Conservation (phyloP, 2,888 invertebrate genomes). For the Tricholauxania praeusta region DNA sequence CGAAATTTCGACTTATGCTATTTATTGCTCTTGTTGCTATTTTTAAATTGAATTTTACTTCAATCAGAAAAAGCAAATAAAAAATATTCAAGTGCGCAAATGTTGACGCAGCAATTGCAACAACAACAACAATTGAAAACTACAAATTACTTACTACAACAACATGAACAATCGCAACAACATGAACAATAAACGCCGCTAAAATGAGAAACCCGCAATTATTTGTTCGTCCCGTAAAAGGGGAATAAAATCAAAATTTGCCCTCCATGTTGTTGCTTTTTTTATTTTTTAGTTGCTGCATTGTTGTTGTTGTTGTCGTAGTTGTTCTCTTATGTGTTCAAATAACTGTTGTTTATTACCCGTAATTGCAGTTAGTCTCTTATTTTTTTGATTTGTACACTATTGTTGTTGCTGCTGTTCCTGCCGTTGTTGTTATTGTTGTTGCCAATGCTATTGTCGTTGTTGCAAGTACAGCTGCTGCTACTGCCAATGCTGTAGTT, state of each 20-base stretch:
- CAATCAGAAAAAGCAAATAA: slow-evolving; percentile 13
- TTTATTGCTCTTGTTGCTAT: slow-evolving; percentile 32
- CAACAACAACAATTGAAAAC: slow-evolving; percentile 27
- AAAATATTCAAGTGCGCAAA: slow-evolving; percentile 58
- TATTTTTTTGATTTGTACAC: slow-evolving; percentile 39
- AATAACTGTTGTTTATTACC: slow-evolving; percentile 62
- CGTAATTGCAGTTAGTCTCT: slow-evolving; percentile 60
- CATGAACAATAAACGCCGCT: slow-evolving; percentile 38
- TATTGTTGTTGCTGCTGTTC: not conserved
- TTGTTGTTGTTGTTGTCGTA: slow-evolving; percentile 9
- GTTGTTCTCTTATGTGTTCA: slow-evolving; percentile 38
- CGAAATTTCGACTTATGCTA: slow-evolving; percentile 4
- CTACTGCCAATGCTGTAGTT: slow-evolving; percentile 13
- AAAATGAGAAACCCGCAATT: slow-evolving; percentile 59
- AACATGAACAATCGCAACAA: slow-evolving; percentile 12
- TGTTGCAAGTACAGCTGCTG: slow-evolving; percentile 26
- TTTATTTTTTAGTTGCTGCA: slow-evolving; percentile 23
- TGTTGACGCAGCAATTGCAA: slow-evolving; percentile 27
- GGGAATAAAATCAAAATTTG: slow-evolving; percentile 30
- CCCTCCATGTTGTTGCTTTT: slow-evolving; percentile 38
- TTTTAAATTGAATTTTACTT: no score
- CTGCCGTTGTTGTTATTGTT: not conserved
- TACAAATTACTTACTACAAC: slow-evolving; percentile 9
- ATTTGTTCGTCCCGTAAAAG: slow-evolving; percentile 44
- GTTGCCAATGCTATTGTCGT: not conserved